phyloP scores from a whole-genome alignment of 2,113 vertebrate species.

The Pampusana beccarii region DNA sequence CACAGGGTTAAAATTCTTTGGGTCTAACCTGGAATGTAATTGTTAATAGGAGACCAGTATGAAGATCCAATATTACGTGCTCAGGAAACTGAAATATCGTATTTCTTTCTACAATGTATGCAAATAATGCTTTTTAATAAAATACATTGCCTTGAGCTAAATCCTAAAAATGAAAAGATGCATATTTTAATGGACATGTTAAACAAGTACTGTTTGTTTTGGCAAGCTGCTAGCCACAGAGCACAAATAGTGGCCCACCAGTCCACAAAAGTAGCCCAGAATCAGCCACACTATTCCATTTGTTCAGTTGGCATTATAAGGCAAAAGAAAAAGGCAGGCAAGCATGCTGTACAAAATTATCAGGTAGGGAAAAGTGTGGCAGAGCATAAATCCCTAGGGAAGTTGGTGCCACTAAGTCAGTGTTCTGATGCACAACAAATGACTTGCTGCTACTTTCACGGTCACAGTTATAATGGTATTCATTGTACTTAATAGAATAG shows the following conservation, averaged over 20 bases:
- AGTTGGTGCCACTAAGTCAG: background rate
- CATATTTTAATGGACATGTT: background rate
- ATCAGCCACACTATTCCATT: background rate
- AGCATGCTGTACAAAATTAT: background rate
- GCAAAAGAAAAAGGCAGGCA: background rate
- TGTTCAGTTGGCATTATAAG: background rate
- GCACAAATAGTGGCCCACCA: background rate
- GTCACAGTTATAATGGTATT: background rate
- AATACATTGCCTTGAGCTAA: background rate
- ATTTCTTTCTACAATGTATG: background rate
- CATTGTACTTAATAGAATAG: background rate
- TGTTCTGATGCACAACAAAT: background rate
- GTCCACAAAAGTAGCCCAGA: background rate
- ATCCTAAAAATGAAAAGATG: background rate
- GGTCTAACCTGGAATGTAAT: background rate
- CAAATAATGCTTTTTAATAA: background rate
- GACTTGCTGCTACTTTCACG: background rate
- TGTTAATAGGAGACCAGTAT: background rate
- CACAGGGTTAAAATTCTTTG: background rate
- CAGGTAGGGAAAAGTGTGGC: background rate
- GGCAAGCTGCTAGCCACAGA: background rate
- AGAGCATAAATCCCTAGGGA: background rate
- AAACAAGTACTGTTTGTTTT: background rate
- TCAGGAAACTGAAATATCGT: background rate
- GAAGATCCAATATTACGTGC: background rate